A percentile compares a stretch with the other conserved stretches of the same genome.
Evolutionary conservation across 2,113 vertebrate genomes (phyloP).

Genomic region (Dermatemys mawii): DNA sequence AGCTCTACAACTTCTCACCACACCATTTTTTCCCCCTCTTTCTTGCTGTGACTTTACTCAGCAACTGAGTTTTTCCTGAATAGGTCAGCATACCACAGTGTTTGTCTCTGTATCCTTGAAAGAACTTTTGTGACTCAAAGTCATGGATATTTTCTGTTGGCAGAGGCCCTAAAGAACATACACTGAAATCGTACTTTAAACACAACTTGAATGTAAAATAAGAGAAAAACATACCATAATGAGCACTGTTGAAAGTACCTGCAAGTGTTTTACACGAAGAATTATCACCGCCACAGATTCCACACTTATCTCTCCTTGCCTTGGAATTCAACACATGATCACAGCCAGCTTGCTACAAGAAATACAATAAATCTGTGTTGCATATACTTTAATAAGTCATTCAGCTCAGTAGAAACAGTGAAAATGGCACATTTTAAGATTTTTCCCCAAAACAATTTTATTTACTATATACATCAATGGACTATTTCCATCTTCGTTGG

Average conservation of each 20-base stretch:
- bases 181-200: constrained; percentile 4
- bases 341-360: constrained; percentile 94
- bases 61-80: neutral
- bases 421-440: neutral
- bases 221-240: constrained; percentile 85
- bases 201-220: neutral
- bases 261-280: constrained; percentile 92
- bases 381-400: neutral
- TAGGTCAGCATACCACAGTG: neutral
- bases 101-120: neutral
- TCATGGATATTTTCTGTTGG: neutral
- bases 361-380: neutral
- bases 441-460: neutral
- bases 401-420: neutral
- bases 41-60: neutral
- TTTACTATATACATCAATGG: neutral
- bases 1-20: neutral
- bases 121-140: neutral
- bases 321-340: constrained; percentile 96
- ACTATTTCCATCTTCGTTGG: neutral
- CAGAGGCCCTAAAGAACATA: neutral
- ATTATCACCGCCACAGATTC: constrained; percentile 95
- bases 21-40: neutral
- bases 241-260: constrained; percentile 93
- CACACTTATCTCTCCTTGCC: constrained; percentile 93